Evolutionary conservation across 2,888 invertebrate genomes (phyloP), one percentile per base, ranked within the genome.

Genomic region (Conchocele bisecta): DNA sequence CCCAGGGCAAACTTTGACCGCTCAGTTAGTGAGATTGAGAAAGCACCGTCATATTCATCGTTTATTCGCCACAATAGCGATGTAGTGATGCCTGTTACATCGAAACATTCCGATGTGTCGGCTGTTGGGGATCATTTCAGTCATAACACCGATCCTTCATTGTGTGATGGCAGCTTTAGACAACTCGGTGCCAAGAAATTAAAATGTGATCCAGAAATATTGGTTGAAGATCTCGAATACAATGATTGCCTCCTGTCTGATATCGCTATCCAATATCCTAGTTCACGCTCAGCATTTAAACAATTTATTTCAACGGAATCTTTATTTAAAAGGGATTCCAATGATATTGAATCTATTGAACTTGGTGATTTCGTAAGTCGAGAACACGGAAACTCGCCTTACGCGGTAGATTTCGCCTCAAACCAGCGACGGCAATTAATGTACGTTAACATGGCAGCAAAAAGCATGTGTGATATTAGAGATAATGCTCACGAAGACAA

Each of bases 161-260:
- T 35, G 20, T 33, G 29, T 31, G 33, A 51, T 7, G 33, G 35
- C 26, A 3, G 9, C 2, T 20, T 51, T 31, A 7, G 5, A 6
- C 13, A 13, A 31, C 48, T 63, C 1, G 26, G 46, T 59, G 56
- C 26, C 20, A 72, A 68, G 42, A 68, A 50, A 48, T 31, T 39
- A 24, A 53, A 59, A 54, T 69, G 58, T 17, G 72, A 77, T 24
- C 72, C 74, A 24, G 80, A 82, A 13, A 46, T 82, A 5, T 70
- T 82, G 35, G 29, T 82, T 28, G 82, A 82, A 48, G 82, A 82
- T 51, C 20, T 82, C 24, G 82, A 82, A 63, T 60, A 59, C 42
- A 53, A 48, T 46, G 82, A 82, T 65, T 77, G 70, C 46, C 64
- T 70, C 31, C 73, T 67, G 2, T 39, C 61, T 46, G 59, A 67